Percentiles rank a stretch among this genome's conserved stretches.
Evolutionary conservation across 2,113 vertebrate genomes (phyloP).

Genomic region (Tupaia chinensis): DNA sequence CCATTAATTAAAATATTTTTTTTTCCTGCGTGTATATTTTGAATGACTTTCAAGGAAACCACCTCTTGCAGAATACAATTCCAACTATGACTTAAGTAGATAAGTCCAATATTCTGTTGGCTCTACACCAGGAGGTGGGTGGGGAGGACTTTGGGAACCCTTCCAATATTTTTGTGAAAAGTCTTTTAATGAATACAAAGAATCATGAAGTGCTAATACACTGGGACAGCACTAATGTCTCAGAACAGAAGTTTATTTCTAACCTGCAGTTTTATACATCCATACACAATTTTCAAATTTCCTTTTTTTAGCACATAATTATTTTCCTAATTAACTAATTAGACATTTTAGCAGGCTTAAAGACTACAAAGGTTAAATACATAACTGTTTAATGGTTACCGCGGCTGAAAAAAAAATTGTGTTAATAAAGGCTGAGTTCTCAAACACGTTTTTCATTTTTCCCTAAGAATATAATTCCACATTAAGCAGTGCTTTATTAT

Average conservation of each 20-base stretch:
- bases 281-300: constrained; percentile 64
- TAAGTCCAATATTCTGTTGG: constrained; percentile 41
- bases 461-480: constrained; percentile 59
- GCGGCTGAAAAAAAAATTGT: constrained; percentile 51
- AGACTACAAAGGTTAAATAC: constrained; percentile 70
- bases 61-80: constrained; percentile 27
- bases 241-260: constrained; percentile 70
- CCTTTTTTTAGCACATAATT: constrained; percentile 65
- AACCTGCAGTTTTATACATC: constrained; percentile 43
- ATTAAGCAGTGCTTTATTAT: constrained; percentile 35
- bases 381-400: constrained; percentile 68
- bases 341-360: constrained; percentile 67
- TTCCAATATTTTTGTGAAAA: constrained; percentile 59
- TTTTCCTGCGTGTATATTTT: neutral
- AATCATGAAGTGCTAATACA: constrained; percentile 37
- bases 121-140: neutral
- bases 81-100: neutral
- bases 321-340: constrained; percentile 80
- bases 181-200: constrained; percentile 38
- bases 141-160: constrained; percentile 26
- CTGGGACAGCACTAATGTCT: neutral
- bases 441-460: constrained; percentile 49
- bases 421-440: constrained; percentile 64
- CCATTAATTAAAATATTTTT: constrained; percentile 34
- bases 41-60: constrained; percentile 52